Conservation (phyloP, 2,797 vertebrate genomes). For the Propithecus perrieri region DNA sequence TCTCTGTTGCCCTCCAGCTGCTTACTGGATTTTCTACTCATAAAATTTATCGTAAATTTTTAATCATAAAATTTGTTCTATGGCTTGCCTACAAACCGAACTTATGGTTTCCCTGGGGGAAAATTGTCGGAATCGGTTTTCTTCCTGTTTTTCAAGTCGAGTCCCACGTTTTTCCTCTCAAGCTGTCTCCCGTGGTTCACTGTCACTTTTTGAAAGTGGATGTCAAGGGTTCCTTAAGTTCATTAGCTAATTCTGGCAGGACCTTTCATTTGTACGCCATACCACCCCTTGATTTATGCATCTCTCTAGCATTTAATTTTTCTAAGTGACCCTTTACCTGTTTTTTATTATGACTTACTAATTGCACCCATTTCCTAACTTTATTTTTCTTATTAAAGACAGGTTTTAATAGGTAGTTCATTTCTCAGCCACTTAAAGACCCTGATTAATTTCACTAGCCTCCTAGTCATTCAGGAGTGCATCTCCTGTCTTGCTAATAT, state of each 20-base stretch:
- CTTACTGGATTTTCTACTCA: conserved; percentile 74
- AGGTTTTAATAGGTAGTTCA: conserved; percentile 65
- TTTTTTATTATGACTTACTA: conserved; percentile 68
- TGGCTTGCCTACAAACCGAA: conserved; percentile 55
- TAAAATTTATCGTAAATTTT: conserved; percentile 78
- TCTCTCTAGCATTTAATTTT: conserved; percentile 68
- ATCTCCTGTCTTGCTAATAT: conserved; percentile 42
- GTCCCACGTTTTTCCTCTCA: neutral
- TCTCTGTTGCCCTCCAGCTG: conserved; percentile 66
- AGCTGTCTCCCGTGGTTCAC: rapidly evolving
- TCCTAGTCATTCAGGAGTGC: conserved; percentile 51
- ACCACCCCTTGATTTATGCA: conserved; percentile 71
- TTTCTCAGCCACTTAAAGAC: conserved; percentile 61
- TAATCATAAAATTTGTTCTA: conserved; percentile 74
- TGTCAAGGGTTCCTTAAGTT: conserved; percentile 56
- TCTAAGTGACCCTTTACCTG: conserved; percentile 76
- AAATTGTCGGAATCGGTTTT: conserved; percentile 10
- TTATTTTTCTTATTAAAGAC: conserved; percentile 77
- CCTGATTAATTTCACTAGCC: conserved; percentile 66
- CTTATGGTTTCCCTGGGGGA: conserved; percentile 48
- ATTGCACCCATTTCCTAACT: conserved; percentile 67
- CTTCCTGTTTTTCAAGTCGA: conserved; percentile 50
- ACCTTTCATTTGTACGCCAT: neutral
- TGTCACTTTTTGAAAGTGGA: conserved; percentile 27
- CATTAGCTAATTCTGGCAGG: conserved; percentile 76